These are phyloP conservation scores for Apaloderma vittatum DNA, from an alignment of 2,113 vertebrate species.

Conservation along the genomic window DNA sequence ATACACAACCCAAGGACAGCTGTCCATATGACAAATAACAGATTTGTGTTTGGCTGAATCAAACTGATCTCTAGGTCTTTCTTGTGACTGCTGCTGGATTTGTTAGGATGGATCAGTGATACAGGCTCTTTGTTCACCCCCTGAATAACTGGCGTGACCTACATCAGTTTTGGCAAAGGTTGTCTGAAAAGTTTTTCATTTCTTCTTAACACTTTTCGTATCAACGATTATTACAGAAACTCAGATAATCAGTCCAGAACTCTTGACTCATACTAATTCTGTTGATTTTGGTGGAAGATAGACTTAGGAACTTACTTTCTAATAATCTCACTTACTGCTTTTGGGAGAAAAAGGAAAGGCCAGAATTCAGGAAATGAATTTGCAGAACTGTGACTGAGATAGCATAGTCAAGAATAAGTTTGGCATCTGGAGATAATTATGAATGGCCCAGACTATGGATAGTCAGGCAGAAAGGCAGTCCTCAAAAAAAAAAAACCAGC, in stretches of 20 bases:
- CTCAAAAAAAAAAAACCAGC: background rate
- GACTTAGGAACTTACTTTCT: background rate
- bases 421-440: background rate
- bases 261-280: background rate
- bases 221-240: background rate
- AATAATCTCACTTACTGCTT: background rate
- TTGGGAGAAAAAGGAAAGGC: background rate
- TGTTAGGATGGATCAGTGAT: background rate
- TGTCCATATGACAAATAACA: background rate
- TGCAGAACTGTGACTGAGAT: background rate
- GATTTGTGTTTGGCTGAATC: background rate
- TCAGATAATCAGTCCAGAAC: background rate
- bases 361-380: background rate
- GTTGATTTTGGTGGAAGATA: background rate
- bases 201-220: background rate
- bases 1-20: background rate
- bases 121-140: background rate
- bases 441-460: background rate
- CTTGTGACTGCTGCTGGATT: background rate
- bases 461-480: background rate
- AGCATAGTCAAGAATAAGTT: background rate
- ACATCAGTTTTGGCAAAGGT: background rate
- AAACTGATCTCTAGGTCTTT: background rate
- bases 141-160: background rate
- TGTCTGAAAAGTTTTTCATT: background rate